Percentiles rank a stretch among this genome's conserved stretches.
Conservation (phyloP, 2,888 invertebrate species). For the Prosapia bicincta region DNA sequence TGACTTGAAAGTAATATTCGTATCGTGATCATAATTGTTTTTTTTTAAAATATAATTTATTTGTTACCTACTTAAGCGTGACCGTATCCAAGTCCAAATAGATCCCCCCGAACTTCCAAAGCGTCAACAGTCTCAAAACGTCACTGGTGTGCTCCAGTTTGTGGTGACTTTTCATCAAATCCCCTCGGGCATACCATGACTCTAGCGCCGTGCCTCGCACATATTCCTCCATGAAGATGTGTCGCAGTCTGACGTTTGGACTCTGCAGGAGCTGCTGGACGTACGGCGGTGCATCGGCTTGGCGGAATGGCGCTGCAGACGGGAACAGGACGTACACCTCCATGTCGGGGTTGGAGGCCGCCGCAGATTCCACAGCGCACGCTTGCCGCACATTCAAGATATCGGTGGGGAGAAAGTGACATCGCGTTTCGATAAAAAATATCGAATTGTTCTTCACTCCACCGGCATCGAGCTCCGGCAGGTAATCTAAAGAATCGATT, state of each 20-base stretch:
- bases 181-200: not conserved
- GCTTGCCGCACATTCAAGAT: slow-evolving; percentile 50
- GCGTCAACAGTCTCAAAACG: too few relatives aligned
- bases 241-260: not conserved
- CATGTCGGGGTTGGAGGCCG: slow-evolving; percentile 55
- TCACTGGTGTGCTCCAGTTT: too few relatives aligned
- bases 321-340: slow-evolving; percentile 48
- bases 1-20: too few relatives aligned
- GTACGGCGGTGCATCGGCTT: not conserved
- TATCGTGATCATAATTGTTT: too few relatives aligned
- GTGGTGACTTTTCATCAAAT: not conserved
- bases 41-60: too few relatives aligned
- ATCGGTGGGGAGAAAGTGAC: slow-evolving; percentile 44
- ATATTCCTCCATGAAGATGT: not conserved
- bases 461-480: too few relatives aligned
- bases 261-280: not conserved
- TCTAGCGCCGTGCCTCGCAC: not conserved
- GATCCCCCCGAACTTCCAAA: not conserved
- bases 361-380: slow-evolving; percentile 66
- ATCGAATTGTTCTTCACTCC: slow-evolving; percentile 46
- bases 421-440: slow-evolving; percentile 66
- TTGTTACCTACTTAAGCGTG: not conserved
- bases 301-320: slow-evolving; percentile 28
- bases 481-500: too few relatives aligned
- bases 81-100: not conserved